Base-by-base conservation (phyloP, 2,113 vertebrate genomes). In the Phoxinus phoxinus region DNA sequence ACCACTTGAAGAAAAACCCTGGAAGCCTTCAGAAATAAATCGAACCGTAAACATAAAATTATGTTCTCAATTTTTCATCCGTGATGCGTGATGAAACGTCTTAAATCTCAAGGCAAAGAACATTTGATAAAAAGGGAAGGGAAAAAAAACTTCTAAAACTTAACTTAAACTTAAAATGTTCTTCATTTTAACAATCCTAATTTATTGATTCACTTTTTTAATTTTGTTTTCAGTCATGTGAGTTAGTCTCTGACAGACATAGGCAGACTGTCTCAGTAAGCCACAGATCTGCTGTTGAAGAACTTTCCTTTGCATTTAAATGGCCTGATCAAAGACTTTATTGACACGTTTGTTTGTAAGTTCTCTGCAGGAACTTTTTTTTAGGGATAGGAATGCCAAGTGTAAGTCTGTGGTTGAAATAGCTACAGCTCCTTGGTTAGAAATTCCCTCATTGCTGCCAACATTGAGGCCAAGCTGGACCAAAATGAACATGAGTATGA, bases 291-390 rank as follows among this genome's bases (percentile, higher is more conserved):
- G 37, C 58, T 63, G 77, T 17, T 11, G 0, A 51, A 59, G 11
- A 71, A n/a, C 73, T n/a, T 87, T 53, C 17, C 51, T 3, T 61
- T 59, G 48, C 56, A 48, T 48, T 78, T 6, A 41, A 7, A 65
- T 69, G 65, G n/a, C 53, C 65, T 56, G 32, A 75, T 73, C n/a
- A 51, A 76, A 83, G 67, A 44, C 46, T 48, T 85, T 72, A 86
- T 77, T 77, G 83, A 86, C 80, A 73, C 21, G 37, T 86, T 88
- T 86, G 81, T 86, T 82, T 84, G n/a, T 71, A 82, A 82, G 77
- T 76, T 41, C 15, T 84, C 23, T 44, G 23, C 15, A 59, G 9
- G 83, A 76, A 15, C 21, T 56, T 87, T 85, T 87, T 85, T 87
- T 58, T 46, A 37, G 30, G n/a, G 8, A 87, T 11, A 44, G 17